phyloP scores from a whole-genome alignment of 1,140 invertebrate species.

The Drosophila paulistorum region DNA sequence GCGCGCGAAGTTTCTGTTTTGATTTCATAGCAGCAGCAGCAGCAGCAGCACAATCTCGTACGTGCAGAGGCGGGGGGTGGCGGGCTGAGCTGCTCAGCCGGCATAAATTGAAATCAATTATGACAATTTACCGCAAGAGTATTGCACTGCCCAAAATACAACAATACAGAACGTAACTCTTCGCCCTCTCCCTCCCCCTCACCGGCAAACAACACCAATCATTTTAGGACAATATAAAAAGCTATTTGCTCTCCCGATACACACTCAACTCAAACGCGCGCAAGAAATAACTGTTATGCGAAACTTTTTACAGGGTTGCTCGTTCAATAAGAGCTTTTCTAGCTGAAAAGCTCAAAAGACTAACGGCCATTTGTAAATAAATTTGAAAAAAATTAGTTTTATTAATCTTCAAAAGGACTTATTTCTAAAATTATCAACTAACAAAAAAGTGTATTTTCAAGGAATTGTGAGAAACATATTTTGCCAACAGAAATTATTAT shows the following conservation, averaged over 20 bases:
- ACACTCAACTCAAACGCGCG: neutral
- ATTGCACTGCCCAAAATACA: slow-evolving; percentile 11
- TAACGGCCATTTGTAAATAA: neutral
- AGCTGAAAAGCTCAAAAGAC: neutral
- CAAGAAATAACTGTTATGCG: neutral
- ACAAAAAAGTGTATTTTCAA: too few species aligned
- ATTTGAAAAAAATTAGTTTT: neutral
- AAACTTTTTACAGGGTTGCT: neutral
- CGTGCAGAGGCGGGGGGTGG: neutral
- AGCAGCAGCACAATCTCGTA: slow-evolving; percentile 23
- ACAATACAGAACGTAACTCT: neutral
- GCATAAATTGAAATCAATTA: slow-evolving; percentile 63
- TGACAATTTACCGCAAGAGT: slow-evolving; percentile 40
- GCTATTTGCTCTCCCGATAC: neutral
- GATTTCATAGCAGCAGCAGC: slow-evolving; percentile 52
- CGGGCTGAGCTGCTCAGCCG: slow-evolving; percentile 5
- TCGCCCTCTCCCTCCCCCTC: neutral
- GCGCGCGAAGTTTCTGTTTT: slow-evolving; percentile 36
- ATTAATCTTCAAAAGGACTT: too few species aligned
- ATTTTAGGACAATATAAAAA: slow-evolving; percentile 2
- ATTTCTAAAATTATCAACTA: too few species aligned
- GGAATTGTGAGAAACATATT: too few species aligned
- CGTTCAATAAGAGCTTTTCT: neutral
- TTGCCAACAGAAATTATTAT: too few species aligned
- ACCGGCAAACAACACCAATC: neutral